Conservation (phyloP, 2,888 invertebrate genomes). For the Caenorhabditis doughertyi region DNA sequence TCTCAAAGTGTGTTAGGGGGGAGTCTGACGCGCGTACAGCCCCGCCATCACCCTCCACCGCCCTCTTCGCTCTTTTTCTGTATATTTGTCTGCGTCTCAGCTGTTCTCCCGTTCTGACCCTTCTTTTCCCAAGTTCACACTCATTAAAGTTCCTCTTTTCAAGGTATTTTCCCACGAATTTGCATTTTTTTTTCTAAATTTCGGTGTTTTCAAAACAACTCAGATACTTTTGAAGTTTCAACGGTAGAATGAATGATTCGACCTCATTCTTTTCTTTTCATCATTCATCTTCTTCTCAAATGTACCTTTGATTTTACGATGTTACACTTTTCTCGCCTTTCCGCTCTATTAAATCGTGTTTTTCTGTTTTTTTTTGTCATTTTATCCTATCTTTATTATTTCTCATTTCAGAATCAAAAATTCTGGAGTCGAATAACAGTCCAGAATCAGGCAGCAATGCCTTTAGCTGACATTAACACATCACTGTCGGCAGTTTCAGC, state of each 20-base stretch:
- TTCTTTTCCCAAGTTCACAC: conserved; percentile 42
- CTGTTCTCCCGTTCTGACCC: conserved; percentile 25
- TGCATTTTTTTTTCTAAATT: conserved; percentile 1
- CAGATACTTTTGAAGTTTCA: neutral
- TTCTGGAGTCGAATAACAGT: conserved; percentile 30
- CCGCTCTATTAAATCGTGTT: conserved; percentile 14
- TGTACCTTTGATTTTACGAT: conserved; percentile 29
- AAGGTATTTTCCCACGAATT: conserved; percentile 22
- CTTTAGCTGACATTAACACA: conserved; percentile 56
- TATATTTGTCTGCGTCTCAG: conserved; percentile 32
- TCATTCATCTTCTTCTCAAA: conserved; percentile 2
- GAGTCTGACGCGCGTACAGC: conserved; percentile 36
- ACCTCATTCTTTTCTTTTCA: neutral
- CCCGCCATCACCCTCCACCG: conserved; percentile 9
- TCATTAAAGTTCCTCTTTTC: conserved; percentile 46
- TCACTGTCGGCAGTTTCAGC: conserved; percentile 44
- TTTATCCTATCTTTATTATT: neutral
- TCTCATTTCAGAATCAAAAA: conserved; percentile 16
- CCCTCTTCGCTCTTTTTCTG: conserved; percentile 31
- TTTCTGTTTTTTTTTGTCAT: neutral
- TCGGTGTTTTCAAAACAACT: neutral
- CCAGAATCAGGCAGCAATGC: conserved; percentile 50
- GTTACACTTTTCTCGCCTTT: conserved; percentile 59
- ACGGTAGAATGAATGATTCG: neutral
- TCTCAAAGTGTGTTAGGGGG: conserved; percentile 49